phyloP scores from a whole-genome alignment of 1,140 invertebrate genomes.

The Magallana angulata region DNA sequence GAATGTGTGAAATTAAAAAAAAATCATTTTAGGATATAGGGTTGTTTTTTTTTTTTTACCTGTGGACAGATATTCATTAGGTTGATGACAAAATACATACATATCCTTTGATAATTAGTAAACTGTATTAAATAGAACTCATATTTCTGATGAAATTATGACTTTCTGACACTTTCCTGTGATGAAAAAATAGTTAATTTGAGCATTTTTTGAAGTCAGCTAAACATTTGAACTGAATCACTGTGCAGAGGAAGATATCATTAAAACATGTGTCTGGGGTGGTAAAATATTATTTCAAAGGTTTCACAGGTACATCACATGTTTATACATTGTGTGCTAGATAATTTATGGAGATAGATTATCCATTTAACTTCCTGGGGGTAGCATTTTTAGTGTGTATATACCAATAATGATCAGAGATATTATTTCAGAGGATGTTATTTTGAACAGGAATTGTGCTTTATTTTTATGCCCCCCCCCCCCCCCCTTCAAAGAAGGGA shows the following conservation, averaged over 20 bases:
- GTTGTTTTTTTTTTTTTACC: slow-evolving; percentile 1
- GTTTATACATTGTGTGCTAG: background rate
- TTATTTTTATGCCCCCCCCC: too few species aligned
- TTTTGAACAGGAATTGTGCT: too few species aligned
- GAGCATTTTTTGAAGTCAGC: background rate
- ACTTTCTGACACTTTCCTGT: background rate
- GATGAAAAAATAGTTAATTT: background rate
- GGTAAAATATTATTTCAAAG: slow-evolving; percentile 28
- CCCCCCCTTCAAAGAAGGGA: too few species aligned
- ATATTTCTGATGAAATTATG: background rate
- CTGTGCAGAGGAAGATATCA: background rate
- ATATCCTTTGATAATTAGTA: background rate
- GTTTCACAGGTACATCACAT: slow-evolving; percentile 23
- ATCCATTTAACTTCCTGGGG: slow-evolving; percentile 34
- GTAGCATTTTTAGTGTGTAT: slow-evolving; percentile 1
- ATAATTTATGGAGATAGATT: slow-evolving; percentile 29
- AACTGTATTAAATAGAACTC: background rate
- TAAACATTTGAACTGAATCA: background rate
- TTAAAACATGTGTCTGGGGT: background rate
- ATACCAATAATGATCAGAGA: too few species aligned
- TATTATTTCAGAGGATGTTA: too few species aligned
- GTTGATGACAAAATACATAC: background rate
- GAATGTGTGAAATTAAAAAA: background rate
- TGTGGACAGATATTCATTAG: background rate
- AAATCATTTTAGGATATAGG: background rate